Evolutionary conservation across 2,113 vertebrate species (phyloP), one percentile per base, ranked within the genome.

Genomic region (Ciconia boyciana): DNA sequence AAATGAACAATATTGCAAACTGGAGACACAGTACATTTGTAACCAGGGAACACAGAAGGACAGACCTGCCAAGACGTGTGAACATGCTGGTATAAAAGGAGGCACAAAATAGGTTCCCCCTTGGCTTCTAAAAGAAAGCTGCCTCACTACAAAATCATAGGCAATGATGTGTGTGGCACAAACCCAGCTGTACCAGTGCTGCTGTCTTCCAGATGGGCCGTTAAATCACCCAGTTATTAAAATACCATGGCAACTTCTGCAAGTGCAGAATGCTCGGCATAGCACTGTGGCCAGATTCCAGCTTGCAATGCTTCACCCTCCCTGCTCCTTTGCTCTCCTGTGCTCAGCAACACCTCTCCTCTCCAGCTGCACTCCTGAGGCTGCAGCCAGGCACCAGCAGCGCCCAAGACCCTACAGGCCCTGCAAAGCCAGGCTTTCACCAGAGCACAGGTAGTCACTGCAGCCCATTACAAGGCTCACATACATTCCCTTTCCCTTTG

Each of bases 351-450:
- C 81, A 36, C 4, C 1, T 1, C 6, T 70, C 4, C 32, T 26
- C 36, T 58, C 22, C 51, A 69, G 31, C 36, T 22, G 17, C 16
- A 6, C 15, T 77, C 14, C 48, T 48, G 55, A 49, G 36, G 43
- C 39, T 66, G 43, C 66, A 79, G 17, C 70, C 6, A 0, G 8
- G 64, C n/a, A 21, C 39, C 43, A 75, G 60, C 69, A 68, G 39
- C 1, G 1, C 15, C n/a, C n/a, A 46, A 29, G 20, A 70, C 14
- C 9, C 24, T 26, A 2, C 0, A 0, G 26, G 11, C 28, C 22
- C 18, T 76, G 49, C 20, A 48, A 75, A 75, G 15, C 21, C 65
- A 48, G 21, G 34, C 7, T 64, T 70, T 49, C 5, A 7, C 21
- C 60, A 41, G 10, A 41, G 21, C 21, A 39, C 0, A 1, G 9